Percentiles rank a stretch among this genome's conserved stretches.
Evolutionary conservation across 2,113 vertebrate species (phyloP).

Genomic region (Oryzias woworae): DNA sequence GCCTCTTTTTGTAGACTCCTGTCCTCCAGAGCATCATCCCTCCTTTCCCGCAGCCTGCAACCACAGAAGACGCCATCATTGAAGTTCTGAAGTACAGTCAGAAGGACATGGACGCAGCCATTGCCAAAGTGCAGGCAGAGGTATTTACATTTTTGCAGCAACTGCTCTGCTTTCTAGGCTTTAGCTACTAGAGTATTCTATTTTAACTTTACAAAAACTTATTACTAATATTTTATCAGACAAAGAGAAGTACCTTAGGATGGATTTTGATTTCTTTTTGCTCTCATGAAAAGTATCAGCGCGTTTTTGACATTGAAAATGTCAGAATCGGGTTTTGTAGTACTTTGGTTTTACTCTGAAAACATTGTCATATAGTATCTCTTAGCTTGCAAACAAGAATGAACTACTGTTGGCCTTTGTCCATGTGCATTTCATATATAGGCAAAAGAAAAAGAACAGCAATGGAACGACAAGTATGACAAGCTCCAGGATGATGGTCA

Average conservation of each 20-base stretch:
- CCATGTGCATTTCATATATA: conserved; percentile 44
- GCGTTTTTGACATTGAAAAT: too few species aligned
- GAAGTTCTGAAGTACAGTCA: conserved; percentile 90
- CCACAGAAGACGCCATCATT: conserved; percentile 81
- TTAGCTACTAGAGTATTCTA: too few species aligned
- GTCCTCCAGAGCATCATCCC: conserved; percentile 52
- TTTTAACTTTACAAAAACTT: too few species aligned
- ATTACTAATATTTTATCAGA: too few species aligned
- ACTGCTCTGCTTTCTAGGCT: too few species aligned
- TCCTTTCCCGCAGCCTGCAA: conserved; percentile 45
- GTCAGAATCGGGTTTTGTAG: neutral
- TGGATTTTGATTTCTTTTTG: too few species aligned
- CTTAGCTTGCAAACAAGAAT: too few species aligned
- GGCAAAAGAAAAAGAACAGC: conserved; percentile 71
- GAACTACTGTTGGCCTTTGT: neutral
- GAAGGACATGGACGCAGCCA: conserved; percentile 86
- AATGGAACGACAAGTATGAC: conserved; percentile 75
- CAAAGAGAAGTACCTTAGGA: too few species aligned
- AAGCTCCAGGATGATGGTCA: conserved; percentile 73
- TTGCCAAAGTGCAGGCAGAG: conserved; percentile 75
- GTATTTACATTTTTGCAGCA: conserved; percentile 30
- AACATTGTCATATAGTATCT: too few species aligned
- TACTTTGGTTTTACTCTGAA: neutral
- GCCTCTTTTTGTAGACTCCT: conserved; percentile 38
- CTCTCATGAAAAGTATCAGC: too few species aligned